Evolutionary conservation across 1,140 invertebrate species (phyloP).

Genomic region (Drosophila funebris): DNA sequence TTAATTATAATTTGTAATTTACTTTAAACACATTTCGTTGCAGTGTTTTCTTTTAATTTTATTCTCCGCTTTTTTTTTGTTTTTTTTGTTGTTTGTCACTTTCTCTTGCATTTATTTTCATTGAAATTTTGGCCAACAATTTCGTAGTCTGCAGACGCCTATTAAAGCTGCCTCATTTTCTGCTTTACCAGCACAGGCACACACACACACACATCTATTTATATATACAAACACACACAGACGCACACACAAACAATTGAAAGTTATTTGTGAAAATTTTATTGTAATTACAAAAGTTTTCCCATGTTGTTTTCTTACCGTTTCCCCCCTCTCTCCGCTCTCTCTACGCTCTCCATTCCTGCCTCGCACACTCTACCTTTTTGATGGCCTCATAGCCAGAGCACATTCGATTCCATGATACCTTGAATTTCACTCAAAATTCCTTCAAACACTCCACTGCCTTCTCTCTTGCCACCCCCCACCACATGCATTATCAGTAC

Average conservation of each 20-base stretch:
- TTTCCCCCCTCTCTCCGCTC: neutral
- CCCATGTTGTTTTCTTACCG: conserved; percentile 57
- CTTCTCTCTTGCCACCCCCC: no score
- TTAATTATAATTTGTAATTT: conserved; percentile 47
- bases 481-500: no score
- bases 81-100: conserved; percentile 2
- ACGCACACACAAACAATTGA: conserved; percentile 59
- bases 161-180: conserved; percentile 35
- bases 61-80: conserved; percentile 4
- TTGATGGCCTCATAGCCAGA: conserved; percentile 1
- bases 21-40: conserved; percentile 18
- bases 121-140: conserved; percentile 28
- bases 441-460: conserved; percentile 35
- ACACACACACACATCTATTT: neutral
- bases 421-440: conserved; percentile 78
- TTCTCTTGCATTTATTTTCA: conserved; percentile 18
- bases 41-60: conserved; percentile 74
- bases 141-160: conserved; percentile 10
- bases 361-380: no score
- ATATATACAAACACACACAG: neutral
- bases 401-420: conserved; percentile 47
- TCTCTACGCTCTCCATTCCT: neutral
- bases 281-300: conserved; percentile 82
- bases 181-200: neutral
- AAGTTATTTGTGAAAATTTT: conserved; percentile 82